Base-by-base conservation (phyloP, 2,113 vertebrate species). In the Aphelocoma coerulescens region DNA sequence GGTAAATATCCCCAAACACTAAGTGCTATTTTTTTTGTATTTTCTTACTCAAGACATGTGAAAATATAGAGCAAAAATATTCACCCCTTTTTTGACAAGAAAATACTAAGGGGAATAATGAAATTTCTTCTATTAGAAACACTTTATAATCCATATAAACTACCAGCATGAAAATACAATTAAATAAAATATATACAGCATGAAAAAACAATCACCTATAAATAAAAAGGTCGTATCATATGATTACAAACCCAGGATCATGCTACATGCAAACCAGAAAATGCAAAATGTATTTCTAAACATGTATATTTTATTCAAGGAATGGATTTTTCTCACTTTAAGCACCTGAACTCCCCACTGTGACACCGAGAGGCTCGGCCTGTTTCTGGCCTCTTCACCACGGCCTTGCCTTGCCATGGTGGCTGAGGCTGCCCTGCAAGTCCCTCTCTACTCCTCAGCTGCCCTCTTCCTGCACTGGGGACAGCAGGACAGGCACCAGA, bases 361-460 rank as follows among this genome's bases (percentile, higher is more conserved):
- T 54, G 28, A 58, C 21, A 68, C 11, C 22, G 7, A 7, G 30
- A 85, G n/a, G 24, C 16, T 49, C 2, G 2, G 16, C 17, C 41
- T 61, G 13, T 15, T 20, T 43, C 49, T 6, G 1, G 16, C 14
- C 44, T 35, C 27, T 35, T 51, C 13, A 55, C n/a, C 23, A 32
- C 0, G 1, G 22, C 6, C 14, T 35, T 35, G 22, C 24, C 48
- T 59, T 71, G 19, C 32, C 22, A 8, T 1, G 1, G 20, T 62
- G 35, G 26, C 22, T 69, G 41, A 65, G 19, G 37, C 28, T 80
- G 59, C 33, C 49, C 44, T 32, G 33, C n/a, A 20, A 82, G 32
- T 17, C 16, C 21, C 8, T 13, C 19, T 58, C 19, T 4, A 2
- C 24, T 30, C 43, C 43, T 11, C 58, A 51, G 16, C 28, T 67